Percentiles rank a stretch among this genome's conserved stretches.
Evolutionary conservation across 2,797 vertebrate genomes (phyloP).

Genomic region (Catamblyrhynchus diadema): DNA sequence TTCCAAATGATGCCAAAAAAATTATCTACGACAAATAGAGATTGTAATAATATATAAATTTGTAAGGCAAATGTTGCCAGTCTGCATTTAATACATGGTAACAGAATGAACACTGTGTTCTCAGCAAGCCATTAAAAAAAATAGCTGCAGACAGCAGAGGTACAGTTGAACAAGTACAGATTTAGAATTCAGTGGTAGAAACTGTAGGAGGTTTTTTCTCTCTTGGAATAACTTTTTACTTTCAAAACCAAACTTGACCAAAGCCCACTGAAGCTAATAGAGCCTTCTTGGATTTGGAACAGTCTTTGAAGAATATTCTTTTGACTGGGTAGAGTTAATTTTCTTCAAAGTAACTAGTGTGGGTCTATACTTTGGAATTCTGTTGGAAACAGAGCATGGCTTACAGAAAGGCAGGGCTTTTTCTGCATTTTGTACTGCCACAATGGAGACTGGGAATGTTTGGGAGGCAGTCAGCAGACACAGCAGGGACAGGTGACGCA

Average conservation of each 20-base stretch:
- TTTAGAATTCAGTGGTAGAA: neutral
- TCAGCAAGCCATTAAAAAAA: neutral
- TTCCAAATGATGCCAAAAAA: neutral
- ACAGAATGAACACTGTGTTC: neutral
- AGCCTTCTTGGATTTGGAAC: neutral
- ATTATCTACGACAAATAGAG: neutral
- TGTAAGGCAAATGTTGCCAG: neutral
- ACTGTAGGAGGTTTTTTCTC: rapidly evolving
- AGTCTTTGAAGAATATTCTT: neutral
- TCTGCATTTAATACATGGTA: neutral
- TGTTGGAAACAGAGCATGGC: neutral
- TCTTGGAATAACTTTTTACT: neutral
- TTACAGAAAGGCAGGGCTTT: neutral
- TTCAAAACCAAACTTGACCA: neutral
- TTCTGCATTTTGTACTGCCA: neutral
- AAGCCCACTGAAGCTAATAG: neutral
- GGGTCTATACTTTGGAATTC: neutral
- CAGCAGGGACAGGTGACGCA: neutral
- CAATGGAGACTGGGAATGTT: no score
- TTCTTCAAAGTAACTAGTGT: neutral
- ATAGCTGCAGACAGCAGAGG: neutral
- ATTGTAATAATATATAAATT: neutral
- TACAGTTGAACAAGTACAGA: neutral
- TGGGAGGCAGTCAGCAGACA: neutral
- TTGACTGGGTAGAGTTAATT: neutral